Conservation (phyloP, 2,888 invertebrate species). For the Venustoraphidia nigricollis region DNA sequence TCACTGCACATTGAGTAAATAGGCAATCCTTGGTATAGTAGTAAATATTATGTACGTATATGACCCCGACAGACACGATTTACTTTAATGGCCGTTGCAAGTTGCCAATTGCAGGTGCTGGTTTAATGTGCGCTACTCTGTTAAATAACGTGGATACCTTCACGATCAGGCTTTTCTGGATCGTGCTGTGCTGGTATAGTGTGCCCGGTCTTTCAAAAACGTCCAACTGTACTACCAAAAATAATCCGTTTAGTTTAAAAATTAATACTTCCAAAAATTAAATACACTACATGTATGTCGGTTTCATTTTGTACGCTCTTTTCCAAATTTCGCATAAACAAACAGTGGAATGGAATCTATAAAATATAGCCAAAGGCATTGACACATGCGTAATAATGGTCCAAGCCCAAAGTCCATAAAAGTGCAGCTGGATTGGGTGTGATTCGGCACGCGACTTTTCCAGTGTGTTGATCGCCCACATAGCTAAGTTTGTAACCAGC, state of each 20-base stretch:
- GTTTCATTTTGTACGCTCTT: slow-evolving; percentile 83
- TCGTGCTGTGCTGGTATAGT: too few relatives aligned
- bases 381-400: slow-evolving; percentile 89
- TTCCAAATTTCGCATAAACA: slow-evolving; percentile 96
- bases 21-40: too few relatives aligned
- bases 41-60: too few relatives aligned
- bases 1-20: too few relatives aligned
- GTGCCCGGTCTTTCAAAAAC: not conserved
- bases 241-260: slow-evolving; percentile 16
- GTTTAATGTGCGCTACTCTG: too few relatives aligned
- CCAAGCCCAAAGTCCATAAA: slow-evolving; percentile 91
- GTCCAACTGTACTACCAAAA: not conserved
- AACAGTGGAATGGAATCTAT: slow-evolving; percentile 88
- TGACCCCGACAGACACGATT: too few relatives aligned
- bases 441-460: slow-evolving; percentile 84
- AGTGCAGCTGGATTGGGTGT: slow-evolving; percentile 80
- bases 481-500: slow-evolving; percentile 75
- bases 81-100: too few relatives aligned
- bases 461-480: slow-evolving; percentile 89
- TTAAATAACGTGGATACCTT: too few relatives aligned
- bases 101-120: too few relatives aligned
- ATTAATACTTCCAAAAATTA: slow-evolving; percentile 18
- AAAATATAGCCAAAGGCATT: slow-evolving; percentile 86
- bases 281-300: slow-evolving; percentile 60
- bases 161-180: too few relatives aligned